phyloP scores from a whole-genome alignment of 64 coral and sea anemone genomes.

The Platygyra sinensis region DNA sequence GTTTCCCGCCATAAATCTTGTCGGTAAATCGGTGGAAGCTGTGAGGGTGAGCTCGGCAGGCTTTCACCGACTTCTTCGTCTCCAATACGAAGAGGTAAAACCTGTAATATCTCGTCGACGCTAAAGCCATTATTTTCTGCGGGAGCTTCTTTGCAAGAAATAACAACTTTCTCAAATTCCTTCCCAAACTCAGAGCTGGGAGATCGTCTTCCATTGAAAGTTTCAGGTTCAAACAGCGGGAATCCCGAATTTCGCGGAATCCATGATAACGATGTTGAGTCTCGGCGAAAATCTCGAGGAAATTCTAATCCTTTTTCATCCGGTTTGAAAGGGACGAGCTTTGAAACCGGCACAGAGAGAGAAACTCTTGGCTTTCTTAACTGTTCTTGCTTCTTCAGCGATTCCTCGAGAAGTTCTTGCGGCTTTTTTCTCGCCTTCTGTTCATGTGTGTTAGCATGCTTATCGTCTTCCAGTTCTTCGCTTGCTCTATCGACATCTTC shows the following conservation, averaged over 20 bases:
- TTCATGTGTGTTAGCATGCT: not conserved
- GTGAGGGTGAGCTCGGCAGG: not conserved
- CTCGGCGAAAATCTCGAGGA: conserved; percentile 20
- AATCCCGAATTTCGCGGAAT: conserved; percentile 14
- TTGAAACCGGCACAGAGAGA: conserved; percentile 27
- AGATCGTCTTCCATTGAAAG: not conserved
- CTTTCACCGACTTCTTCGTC: not conserved
- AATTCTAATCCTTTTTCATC: conserved; percentile 37
- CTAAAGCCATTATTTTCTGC: not conserved
- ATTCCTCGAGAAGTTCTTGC: conserved; percentile 11
- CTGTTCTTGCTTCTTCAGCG: conserved; percentile 12
- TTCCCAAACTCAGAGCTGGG: not conserved
- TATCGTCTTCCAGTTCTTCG: not conserved
- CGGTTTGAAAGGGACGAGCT: conserved; percentile 2
- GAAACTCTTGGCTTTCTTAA: conserved; percentile 20
- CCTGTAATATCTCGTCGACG: conserved; percentile 4
- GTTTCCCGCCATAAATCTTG: conserved; percentile 38
- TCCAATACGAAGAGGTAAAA: conserved; percentile 26
- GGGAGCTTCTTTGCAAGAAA: not conserved
- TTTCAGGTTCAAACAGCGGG: not conserved
- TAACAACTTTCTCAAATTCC: not conserved
- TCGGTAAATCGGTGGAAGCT: conserved; percentile 37
- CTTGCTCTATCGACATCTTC: not conserved
- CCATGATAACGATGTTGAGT: conserved; percentile 10
- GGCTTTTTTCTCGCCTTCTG: conserved; percentile 34